Conservation (phyloP, 1,140 invertebrate genomes). For the Kradibia gibbosae region DNA sequence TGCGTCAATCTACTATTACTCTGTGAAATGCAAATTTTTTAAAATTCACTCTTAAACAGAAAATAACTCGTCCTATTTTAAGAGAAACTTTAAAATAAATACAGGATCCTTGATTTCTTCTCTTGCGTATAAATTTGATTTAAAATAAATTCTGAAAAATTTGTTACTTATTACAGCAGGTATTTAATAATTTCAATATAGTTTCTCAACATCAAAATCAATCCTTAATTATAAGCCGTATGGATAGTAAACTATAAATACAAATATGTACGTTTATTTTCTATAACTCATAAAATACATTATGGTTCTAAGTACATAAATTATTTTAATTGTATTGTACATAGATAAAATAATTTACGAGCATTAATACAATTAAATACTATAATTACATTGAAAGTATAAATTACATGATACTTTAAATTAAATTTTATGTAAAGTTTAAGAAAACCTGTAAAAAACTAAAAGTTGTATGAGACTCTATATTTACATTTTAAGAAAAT, state of each 20-base stretch:
- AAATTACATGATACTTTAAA: not conserved
- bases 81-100: too few species aligned
- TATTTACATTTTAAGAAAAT: not conserved
- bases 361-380: constrained; percentile 13
- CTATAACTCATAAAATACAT: not conserved
- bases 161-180: too few species aligned
- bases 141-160: too few species aligned
- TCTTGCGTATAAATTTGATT: too few species aligned
- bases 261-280: not conserved
- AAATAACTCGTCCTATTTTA: too few species aligned
- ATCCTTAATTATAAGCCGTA: too few species aligned
- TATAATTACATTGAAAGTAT: constrained; percentile 22
- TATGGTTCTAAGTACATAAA: not conserved
- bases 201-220: too few species aligned
- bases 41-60: too few species aligned
- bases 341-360: not conserved
- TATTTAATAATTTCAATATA: too few species aligned
- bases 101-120: too few species aligned
- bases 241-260: not conserved
- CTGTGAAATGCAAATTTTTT: too few species aligned
- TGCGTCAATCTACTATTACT: too few species aligned
- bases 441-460: not conserved
- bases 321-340: not conserved
- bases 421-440: constrained; percentile 9
- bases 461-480: not conserved